phyloP scores from a whole-genome alignment of 2,797 vertebrate species.

The Heliangelus exortis region DNA sequence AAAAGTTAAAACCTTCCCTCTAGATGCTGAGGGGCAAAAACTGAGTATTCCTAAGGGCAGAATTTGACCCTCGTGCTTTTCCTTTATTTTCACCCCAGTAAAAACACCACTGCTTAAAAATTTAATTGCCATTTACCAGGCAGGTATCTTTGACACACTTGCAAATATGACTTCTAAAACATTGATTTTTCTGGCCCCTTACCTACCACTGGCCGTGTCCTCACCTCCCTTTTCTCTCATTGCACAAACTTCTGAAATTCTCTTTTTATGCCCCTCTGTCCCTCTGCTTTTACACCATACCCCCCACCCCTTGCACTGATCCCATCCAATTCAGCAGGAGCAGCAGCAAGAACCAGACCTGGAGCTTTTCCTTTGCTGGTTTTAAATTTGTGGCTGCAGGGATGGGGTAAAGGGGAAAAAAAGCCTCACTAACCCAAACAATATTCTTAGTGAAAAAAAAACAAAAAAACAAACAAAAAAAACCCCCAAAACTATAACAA shows the following conservation, averaged over 20 bases:
- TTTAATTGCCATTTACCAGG: not conserved
- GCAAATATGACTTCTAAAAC: slow-evolving; percentile 10
- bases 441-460: not conserved
- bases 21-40: not conserved
- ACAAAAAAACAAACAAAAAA: not conserved
- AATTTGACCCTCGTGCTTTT: not conserved
- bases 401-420: not conserved
- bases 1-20: not conserved
- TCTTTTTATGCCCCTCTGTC: not conserved
- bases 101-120: not conserved
- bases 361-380: not conserved
- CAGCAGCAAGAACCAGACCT: not conserved
- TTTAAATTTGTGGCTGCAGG: not conserved
- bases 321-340: not conserved
- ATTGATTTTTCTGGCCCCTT: not conserved
- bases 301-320: not conserved
- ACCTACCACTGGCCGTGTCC: not conserved
- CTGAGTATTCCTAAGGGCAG: not conserved
- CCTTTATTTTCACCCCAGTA: not conserved
- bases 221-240: not conserved
- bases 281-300: not conserved
- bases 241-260: not conserved
- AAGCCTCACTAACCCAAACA: not conserved
- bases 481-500: not conserved
- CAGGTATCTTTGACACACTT: not conserved